A percentile compares a stretch with the other conserved stretches of the same genome.
Evolutionary conservation across 2,113 vertebrate genomes (phyloP).

Genomic region (Plotosus lineatus): DNA sequence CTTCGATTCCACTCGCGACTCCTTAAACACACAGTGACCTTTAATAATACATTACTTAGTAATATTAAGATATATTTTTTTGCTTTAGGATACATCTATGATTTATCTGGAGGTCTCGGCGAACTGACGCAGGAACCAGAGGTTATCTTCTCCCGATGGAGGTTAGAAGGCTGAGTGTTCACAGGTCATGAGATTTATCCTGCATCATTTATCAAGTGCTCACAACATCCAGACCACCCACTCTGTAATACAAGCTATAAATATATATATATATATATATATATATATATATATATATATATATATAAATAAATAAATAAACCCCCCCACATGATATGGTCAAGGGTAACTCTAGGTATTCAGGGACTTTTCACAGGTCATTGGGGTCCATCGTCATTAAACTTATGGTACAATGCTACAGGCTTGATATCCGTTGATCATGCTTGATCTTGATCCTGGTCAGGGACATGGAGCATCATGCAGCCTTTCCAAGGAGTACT

Average conservation of each 20-base stretch:
- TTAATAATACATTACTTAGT: constrained; percentile 72
- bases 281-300: constrained; percentile 34
- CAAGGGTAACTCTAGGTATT: not conserved
- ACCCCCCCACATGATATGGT: not conserved
- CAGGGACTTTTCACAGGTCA: not conserved
- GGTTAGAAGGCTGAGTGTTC: constrained; percentile 64
- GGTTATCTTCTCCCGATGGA: constrained; percentile 75
- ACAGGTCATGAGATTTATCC: constrained; percentile 69
- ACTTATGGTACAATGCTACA: not conserved
- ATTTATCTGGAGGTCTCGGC: constrained; percentile 71
- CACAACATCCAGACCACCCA: constrained; percentile 56
- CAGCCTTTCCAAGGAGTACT: not conserved
- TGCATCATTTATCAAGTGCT: constrained; percentile 60
- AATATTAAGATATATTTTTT: constrained; percentile 62
- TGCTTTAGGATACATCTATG: constrained; percentile 67
- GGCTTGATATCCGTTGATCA: not conserved
- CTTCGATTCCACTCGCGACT: constrained; percentile 58
- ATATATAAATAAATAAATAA: too few species aligned
- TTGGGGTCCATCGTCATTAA: not conserved
- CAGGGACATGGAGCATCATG: too few species aligned
- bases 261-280: constrained; percentile 40
- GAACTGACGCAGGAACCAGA: constrained; percentile 73
- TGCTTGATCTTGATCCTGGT: not conserved
- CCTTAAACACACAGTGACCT: constrained; percentile 63
- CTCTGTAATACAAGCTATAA: constrained; percentile 39